Evolutionary conservation across 30 jellyfish, hydroid and myxozoan genomes (phyloP).

Genomic region (Pelagia noctiluca): DNA sequence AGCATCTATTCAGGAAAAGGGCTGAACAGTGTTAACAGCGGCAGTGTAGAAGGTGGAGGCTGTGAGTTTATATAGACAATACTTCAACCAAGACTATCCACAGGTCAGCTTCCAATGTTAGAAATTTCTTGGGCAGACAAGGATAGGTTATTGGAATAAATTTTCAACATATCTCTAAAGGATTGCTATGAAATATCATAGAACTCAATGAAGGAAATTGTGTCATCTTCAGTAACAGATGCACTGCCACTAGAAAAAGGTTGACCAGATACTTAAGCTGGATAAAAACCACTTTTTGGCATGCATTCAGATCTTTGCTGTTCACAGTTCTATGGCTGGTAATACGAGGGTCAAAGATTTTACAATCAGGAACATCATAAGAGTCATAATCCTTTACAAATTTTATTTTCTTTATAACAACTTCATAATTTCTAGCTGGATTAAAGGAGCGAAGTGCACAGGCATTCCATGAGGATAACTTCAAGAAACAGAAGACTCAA

Average conservation of each 20-base stretch:
- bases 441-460: conserved; percentile 13
- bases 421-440: conserved; percentile 54
- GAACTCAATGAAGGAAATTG: conserved; percentile 34
- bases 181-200: conserved; percentile 45
- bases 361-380: conserved; percentile 6
- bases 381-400: conserved; percentile 19
- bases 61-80: conserved; percentile 39
- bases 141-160: conserved; percentile 11
- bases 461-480: conserved; percentile 28
- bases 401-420: conserved; percentile 24
- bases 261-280: neutral
- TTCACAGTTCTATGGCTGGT: neutral
- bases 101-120: conserved; percentile 28
- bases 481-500: conserved; percentile 39
- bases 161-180: conserved; percentile 53
- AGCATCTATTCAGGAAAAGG: conserved; percentile 34
- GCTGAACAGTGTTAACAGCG: conserved; percentile 70
- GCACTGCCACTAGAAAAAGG: neutral
- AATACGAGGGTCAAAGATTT: conserved; percentile 37
- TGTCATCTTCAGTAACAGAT: neutral
- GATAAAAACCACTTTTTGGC: conserved; percentile 19
- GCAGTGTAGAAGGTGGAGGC: conserved; percentile 62
- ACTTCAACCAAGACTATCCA: conserved; percentile 48
- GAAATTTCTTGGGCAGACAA: conserved; percentile 1
- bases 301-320: neutral